phyloP scores from a whole-genome alignment of 2,888 invertebrate species.

The Bellardia pandia region DNA sequence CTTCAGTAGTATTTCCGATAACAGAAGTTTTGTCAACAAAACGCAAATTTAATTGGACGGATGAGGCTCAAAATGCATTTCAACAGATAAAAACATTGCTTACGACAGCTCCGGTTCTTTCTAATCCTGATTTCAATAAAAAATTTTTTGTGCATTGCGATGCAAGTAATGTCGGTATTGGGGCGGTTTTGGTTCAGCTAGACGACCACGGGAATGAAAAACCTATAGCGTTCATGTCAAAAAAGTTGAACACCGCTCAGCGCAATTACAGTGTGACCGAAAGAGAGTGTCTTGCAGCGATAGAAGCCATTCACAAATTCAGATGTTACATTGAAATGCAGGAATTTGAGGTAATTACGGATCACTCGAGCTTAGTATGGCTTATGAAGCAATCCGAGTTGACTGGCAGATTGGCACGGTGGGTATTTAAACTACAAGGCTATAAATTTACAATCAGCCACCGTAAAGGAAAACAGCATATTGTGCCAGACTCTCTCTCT shows the following conservation, averaged over 20 bases:
- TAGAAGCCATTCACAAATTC: not conserved
- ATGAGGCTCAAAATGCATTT: conserved; percentile 8
- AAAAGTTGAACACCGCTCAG: no score
- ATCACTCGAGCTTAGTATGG: not conserved
- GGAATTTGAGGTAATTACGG: not conserved
- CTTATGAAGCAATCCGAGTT: conserved; percentile 5
- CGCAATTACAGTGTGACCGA: no score
- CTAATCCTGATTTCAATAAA: not conserved
- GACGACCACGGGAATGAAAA: no score
- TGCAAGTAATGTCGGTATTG: not conserved
- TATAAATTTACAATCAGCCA: conserved; percentile 72
- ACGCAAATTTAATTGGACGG: conserved; percentile 39
- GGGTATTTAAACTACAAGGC: conserved; percentile 18
- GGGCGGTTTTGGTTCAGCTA: not conserved
- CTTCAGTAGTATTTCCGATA: conserved; percentile 27
- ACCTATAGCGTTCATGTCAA: no score
- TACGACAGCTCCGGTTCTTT: not conserved
- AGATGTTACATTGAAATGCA: not conserved
- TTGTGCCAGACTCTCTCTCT: conserved; percentile 47
- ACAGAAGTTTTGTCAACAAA: not conserved
- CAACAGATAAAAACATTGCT: not conserved
- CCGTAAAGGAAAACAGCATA: conserved; percentile 71
- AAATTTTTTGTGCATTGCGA: not conserved
- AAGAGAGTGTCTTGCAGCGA: no score
- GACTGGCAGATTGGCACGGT: conserved; percentile 3